These are phyloP conservation scores for Spinibarbus caldwelli DNA, from an alignment of 2,797 vertebrate species.

Conservation along the genomic window DNA sequence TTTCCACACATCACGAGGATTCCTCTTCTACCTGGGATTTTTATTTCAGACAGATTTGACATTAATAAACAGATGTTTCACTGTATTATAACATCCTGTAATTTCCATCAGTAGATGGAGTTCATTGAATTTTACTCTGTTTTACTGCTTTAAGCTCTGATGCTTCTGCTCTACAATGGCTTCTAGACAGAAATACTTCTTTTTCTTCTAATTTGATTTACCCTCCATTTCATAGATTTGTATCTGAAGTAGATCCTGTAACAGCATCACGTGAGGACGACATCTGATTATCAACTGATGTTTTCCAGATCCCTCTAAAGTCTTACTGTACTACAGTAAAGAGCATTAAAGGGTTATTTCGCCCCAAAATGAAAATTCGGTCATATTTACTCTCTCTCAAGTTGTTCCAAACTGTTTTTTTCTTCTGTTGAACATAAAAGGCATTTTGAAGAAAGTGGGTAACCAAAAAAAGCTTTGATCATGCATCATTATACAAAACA, in stretches of 20 bases:
- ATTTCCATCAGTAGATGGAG: neutral
- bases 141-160: neutral
- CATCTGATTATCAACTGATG: neutral
- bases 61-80: neutral
- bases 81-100: neutral
- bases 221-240: neutral
- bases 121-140: too few relatives aligned
- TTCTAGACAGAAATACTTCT: neutral
- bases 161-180: neutral
- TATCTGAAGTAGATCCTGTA: neutral
- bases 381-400: too few relatives aligned
- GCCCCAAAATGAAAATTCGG: too few relatives aligned
- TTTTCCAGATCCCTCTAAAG: neutral
- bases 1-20: neutral
- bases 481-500: neutral
- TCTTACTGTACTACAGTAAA: neutral
- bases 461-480: too few relatives aligned
- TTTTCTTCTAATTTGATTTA: conserved; percentile 17
- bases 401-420: too few relatives aligned
- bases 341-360: too few relatives aligned
- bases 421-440: too few relatives aligned
- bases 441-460: too few relatives aligned
- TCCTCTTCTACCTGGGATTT: neutral
- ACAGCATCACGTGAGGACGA: neutral
- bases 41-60: neutral